These are phyloP conservation scores for Nomia melanderi DNA, from an alignment of 1,140 invertebrate species.

Conservation along the genomic window DNA sequence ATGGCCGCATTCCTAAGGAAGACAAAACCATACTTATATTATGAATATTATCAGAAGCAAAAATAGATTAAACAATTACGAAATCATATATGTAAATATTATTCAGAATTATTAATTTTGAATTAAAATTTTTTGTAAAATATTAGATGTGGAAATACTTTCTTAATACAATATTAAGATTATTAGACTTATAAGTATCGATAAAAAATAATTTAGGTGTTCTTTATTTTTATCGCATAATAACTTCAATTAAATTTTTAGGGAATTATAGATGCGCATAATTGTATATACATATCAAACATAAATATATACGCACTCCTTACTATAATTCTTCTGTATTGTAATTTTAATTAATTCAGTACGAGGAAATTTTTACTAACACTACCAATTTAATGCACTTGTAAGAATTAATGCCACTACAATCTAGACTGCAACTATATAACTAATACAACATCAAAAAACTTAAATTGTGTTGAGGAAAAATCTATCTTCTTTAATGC, in stretches of 20 bases:
- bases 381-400: constrained; percentile 15
- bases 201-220: background rate
- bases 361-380: background rate
- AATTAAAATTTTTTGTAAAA: background rate
- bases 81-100: background rate
- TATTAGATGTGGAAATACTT: constrained; percentile 3
- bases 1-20: constrained; percentile 83
- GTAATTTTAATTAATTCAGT: background rate
- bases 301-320: constrained; percentile 39
- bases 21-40: constrained; percentile 76
- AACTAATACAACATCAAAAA: constrained; percentile 13
- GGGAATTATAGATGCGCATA: constrained; percentile 18
- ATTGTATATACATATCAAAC: no score
- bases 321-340: constrained; percentile 21
- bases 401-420: constrained; percentile 21
- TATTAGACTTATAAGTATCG: background rate
- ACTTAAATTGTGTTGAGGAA: constrained; percentile 11
- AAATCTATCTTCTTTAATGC: constrained; percentile 21
- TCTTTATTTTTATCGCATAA: background rate
- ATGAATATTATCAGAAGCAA: constrained; percentile 49
- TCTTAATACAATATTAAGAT: constrained; percentile 12
- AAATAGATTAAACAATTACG: constrained; percentile 35
- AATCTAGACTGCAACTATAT: constrained; percentile 31
- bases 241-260: background rate
- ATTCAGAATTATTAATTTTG: constrained; percentile 7